These are phyloP conservation scores for Amiota minor DNA, from an alignment of 2,888 invertebrate genomes.

Conservation along the genomic window DNA sequence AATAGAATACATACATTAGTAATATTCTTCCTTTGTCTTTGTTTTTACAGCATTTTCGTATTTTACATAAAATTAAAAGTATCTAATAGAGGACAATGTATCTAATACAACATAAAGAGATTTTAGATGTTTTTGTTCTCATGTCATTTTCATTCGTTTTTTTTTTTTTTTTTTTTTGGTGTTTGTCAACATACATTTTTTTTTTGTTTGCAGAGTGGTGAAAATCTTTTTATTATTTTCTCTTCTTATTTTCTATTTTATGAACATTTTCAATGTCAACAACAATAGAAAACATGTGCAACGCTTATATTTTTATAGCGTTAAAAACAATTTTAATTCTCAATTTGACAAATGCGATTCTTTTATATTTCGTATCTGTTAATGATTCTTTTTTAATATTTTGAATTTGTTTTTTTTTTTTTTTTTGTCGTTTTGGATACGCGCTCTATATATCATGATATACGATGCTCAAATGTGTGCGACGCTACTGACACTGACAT, in stretches of 20 bases:
- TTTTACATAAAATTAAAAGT: constrained; percentile 1
- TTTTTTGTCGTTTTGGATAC: neutral
- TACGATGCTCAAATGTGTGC: neutral
- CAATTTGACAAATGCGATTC: neutral
- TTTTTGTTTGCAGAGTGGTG: neutral
- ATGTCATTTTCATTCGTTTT: neutral
- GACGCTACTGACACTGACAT: constrained; percentile 15
- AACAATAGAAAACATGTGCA: constrained; percentile 16
- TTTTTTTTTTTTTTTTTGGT: constrained; percentile 3
- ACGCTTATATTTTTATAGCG: constrained; percentile 21
- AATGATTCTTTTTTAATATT: neutral
- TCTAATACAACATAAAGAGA: too few relatives aligned
- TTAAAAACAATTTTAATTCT: constrained; percentile 6
- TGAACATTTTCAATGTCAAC: constrained; percentile 22
- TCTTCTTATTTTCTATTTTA: neutral
- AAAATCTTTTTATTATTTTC: neutral
- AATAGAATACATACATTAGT: too few relatives aligned
- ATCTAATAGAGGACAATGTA: neutral
- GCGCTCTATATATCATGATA: neutral
- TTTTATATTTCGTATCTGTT: too few relatives aligned
- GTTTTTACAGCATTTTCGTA: constrained; percentile 19
- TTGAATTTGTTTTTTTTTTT: neutral
- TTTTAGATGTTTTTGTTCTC: too few relatives aligned
- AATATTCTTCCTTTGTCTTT: constrained; percentile 2
- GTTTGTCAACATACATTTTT: constrained; percentile 4